These are phyloP conservation scores for Cassiopea andromeda DNA, from an alignment of 30 jellyfish, hydroid and myxozoan genomes.

Conservation along the genomic window DNA sequence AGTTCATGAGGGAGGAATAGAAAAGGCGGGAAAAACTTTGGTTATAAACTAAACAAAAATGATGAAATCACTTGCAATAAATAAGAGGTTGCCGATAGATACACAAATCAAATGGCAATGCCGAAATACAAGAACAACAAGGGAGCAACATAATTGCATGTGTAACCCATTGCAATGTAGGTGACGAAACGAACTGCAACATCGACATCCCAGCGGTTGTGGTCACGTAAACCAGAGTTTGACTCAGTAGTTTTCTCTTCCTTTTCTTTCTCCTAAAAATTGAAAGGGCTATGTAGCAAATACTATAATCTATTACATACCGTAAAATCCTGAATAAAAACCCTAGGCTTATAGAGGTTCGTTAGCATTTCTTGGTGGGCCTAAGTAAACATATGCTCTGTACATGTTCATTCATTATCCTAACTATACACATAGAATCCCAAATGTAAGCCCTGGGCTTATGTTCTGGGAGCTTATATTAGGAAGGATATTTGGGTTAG, in stretches of 20 bases:
- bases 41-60: no score
- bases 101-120: constrained; percentile 14
- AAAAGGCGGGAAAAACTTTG: no score
- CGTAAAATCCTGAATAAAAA: no score
- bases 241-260: constrained; percentile 39
- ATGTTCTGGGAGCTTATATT: no score
- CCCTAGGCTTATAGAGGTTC: no score
- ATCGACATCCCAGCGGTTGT: constrained; percentile 86
- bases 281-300: background rate
- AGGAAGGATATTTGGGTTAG: no score
- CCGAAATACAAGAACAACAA: constrained; percentile 58
- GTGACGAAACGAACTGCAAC: constrained; percentile 86
- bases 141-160: constrained; percentile 67
- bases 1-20: no score
- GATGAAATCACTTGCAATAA: background rate
- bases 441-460: no score
- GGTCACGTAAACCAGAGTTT: constrained; percentile 39
- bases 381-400: no score
- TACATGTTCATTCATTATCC: no score
- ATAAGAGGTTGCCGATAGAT: background rate
- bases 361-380: no score
- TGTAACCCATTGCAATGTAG: constrained; percentile 87
- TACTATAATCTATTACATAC: background rate
- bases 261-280: constrained; percentile 45
- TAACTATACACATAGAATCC: no score